Percentiles rank a stretch among this genome's conserved stretches.
These are phyloP conservation scores for Dicrostonyx torquatus DNA, from an alignment of 2,797 vertebrate species.

Conservation along the genomic window DNA sequence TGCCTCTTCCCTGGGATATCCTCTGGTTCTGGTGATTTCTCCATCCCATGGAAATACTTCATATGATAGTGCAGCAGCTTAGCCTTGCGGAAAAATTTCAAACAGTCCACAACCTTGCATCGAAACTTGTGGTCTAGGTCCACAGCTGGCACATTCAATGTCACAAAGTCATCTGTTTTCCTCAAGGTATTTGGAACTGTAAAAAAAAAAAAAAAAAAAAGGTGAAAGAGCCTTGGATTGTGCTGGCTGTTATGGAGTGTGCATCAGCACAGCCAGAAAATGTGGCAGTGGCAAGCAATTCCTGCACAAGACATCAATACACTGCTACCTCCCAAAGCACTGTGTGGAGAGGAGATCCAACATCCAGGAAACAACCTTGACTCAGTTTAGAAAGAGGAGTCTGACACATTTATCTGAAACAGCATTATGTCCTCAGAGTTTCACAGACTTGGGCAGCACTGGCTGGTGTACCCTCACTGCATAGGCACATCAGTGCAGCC, in stretches of 20 bases:
- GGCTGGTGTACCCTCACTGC: neutral
- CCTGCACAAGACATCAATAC: neutral
- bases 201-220: constrained; percentile 80
- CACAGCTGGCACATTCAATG: constrained; percentile 91
- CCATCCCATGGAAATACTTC: constrained; percentile 97
- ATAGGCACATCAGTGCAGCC: neutral
- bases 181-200: constrained; percentile 91
- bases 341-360: neutral
- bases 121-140: constrained; percentile 97
- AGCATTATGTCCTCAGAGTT: constrained; percentile 5
- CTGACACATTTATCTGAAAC: constrained; percentile 4
- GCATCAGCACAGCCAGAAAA: constrained; percentile 42
- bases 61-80: constrained; percentile 97
- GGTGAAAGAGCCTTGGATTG: constrained; percentile 77
- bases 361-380: constrained; percentile 24
- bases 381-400: constrained; percentile 36
- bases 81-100: constrained; percentile 97
- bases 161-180: constrained; percentile 89
- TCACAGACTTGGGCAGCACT: neutral
- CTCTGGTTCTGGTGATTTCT: constrained; percentile 89
- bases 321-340: neutral
- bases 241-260: constrained; percentile 67
- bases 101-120: constrained; percentile 94
- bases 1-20: constrained; percentile 89
- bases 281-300: neutral